Conservation (phyloP, 2,113 vertebrate species). For the Epinephelus cyanopodus region DNA sequence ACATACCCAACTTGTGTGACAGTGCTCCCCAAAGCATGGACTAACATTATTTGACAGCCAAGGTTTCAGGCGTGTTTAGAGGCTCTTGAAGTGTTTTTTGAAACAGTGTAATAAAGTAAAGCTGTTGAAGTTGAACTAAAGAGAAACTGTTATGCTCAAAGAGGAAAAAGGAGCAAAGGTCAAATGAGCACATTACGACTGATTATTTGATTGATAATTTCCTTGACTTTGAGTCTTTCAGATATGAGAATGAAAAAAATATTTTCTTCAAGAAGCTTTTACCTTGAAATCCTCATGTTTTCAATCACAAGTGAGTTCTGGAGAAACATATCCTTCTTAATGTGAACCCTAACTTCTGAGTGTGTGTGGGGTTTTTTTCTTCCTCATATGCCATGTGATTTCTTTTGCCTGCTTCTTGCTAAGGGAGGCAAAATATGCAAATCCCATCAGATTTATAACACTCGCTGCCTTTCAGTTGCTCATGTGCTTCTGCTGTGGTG, state of each 20-base stretch:
- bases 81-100: slow-evolving; percentile 23
- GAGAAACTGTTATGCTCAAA: slow-evolving; percentile 32
- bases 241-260: slow-evolving; percentile 23
- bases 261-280: slow-evolving; percentile 51
- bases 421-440: slow-evolving; percentile 76
- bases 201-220: slow-evolving; percentile 65
- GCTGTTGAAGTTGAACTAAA: slow-evolving; percentile 41
- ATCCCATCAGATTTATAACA: slow-evolving; percentile 81
- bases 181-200: slow-evolving; percentile 50
- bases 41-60: slow-evolving; percentile 42
- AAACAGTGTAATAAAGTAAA: slow-evolving; percentile 31
- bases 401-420: slow-evolving; percentile 56
- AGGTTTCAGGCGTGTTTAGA: slow-evolving; percentile 33
- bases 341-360: slow-evolving; percentile 58
- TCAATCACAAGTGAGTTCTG: slow-evolving; percentile 61
- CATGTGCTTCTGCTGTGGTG: slow-evolving; percentile 68
- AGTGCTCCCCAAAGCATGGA: slow-evolving; percentile 27
- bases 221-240: slow-evolving; percentile 49
- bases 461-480: slow-evolving; percentile 73
- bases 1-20: slow-evolving; percentile 27
- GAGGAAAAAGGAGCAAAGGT: slow-evolving; percentile 25
- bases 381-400: slow-evolving; percentile 59
- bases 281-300: slow-evolving; percentile 54
- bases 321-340: slow-evolving; percentile 57
- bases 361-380: slow-evolving; percentile 50